Evolutionary conservation across 64 coral and sea anemone genomes (phyloP), one percentile per base, ranked within the genome.

Genomic region (Actinia equina): DNA sequence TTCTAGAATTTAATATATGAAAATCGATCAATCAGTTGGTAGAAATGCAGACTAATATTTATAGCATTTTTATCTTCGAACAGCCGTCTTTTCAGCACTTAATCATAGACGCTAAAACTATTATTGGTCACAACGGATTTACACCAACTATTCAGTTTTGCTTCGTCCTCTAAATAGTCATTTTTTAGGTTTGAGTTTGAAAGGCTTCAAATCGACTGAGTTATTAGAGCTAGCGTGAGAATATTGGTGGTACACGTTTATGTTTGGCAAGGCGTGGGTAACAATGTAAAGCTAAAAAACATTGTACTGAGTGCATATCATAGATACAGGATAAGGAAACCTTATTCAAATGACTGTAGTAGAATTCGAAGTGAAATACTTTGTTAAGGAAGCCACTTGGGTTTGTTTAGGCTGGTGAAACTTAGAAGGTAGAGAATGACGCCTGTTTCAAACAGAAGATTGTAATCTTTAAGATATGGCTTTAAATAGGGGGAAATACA

Each of bases 201-300:
- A 49, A 49, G 46, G 1, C 46, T n/a, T 65, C 62, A n/a, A 22
- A 74, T 30, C 14, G 7, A 37, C 69, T 12, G 3, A 41, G 23
- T 30, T 74, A 74, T 74, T 74, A 41, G 69, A 30, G 22, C 25
- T 13, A 41, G 26, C 27, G 9, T 14, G 69, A 37, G 25, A 74
- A 37, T 74, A 13, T 41, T 74, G 3, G 20, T 13, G 19, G 20
- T 15, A 37, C 30, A 37, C 30, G 30, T 37, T 37, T 37, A 74
- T 74, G 69, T 74, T 74, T 74, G 27, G 8, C 11, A 74, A 74
- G 69, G 69, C 27, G 69, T 74, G 69, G 69, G 27, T 74, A 74
- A 26, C 23, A 74, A 3, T 26, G n/a, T 15, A 11, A 11, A 74
- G 26, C 69, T 41, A 37, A 41, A 16, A 57, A 37, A 41, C 9